Evolutionary conservation across 2,888 invertebrate species (phyloP), one percentile per base, ranked within the genome.

Genomic region (Trachelus troglodyta): DNA sequence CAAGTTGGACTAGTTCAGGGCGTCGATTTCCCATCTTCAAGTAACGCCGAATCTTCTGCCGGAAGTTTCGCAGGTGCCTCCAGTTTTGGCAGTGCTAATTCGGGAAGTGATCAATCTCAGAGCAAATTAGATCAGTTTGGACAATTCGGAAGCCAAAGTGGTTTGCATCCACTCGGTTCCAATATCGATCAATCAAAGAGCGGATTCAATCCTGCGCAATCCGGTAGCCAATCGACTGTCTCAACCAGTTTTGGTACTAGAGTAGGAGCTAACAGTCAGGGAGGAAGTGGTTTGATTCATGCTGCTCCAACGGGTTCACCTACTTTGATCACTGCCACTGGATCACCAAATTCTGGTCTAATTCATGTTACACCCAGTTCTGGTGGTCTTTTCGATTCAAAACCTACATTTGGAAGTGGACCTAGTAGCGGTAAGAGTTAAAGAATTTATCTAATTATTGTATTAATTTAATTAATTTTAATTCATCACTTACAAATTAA

Each of bases 201-300:
- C 71, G 71, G 33, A 31, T 71, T 71, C 71, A 34, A 34, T 33
- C 3, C 31, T 31, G 31, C 71, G 33, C 31, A 71, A 30, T 69
- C 33, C 30, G 69, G 69, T 34, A 35, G 74, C 12, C 74, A 33
- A 12, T 74, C 75, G 30, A 78, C 76, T 4, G 69, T 76, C 75
- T 31, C 40, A 9, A 80, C 78, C 12, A 78, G 37, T 34, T 80
- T 80, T 69, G 81, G 83, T n/a, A 80, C 37, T 37, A 31, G 75
- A 12, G 37, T 34, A 37, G 37, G 33, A 34, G 23, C 75, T 34
- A 74, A 69, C 15, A 56, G 31, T 33, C 75, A 34, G 34, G 35
- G 69, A 34, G 78, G 71, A 71, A 75, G 56, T 56, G 78, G 78
- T 34, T 74, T 77, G n/a, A 56, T 73, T n/a, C 68, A 74, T 40